These are phyloP conservation scores for Drosophila emarginata DNA, from an alignment of 2,888 invertebrate species.

Conservation along the genomic window DNA sequence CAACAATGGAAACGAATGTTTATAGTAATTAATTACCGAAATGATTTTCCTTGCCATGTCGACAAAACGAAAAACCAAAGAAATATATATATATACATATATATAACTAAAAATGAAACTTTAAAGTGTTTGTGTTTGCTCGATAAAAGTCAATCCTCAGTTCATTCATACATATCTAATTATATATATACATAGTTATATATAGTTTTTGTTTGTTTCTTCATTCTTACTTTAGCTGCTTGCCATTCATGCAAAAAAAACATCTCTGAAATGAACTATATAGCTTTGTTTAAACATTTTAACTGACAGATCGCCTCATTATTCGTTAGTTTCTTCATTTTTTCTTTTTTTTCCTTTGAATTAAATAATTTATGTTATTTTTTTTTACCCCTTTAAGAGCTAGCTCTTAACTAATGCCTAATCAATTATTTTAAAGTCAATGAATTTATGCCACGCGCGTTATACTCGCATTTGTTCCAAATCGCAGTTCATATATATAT, in stretches of 20 bases:
- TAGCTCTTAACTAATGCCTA: constrained; percentile 30
- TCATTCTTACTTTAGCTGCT: constrained; percentile 1
- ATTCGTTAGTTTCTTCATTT: constrained; percentile 9
- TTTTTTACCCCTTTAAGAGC: constrained; percentile 21
- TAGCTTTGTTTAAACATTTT: constrained; percentile 2
- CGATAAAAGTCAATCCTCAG: constrained; percentile 5
- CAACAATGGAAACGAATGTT: constrained; percentile 27
- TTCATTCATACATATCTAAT: not conserved
- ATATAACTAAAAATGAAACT: constrained; percentile 17
- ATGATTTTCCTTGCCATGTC: constrained; percentile 46
- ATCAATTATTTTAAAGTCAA: constrained; percentile 43
- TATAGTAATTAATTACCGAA: constrained; percentile 21
- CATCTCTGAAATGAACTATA: not conserved
- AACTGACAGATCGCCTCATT: constrained; percentile 4
- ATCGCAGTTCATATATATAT: constrained; percentile 43
- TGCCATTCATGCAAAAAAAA: not conserved
- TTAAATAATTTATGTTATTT: not conserved
- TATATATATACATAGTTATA: not conserved
- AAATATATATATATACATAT: constrained; percentile 2
- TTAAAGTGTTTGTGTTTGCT: constrained; percentile 6
- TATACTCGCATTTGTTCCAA: constrained; percentile 56
- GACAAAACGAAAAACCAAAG: constrained; percentile 8
- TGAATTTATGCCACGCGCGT: constrained; percentile 49
- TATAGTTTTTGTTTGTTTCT: constrained; percentile 3
- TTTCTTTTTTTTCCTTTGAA: constrained; percentile 22